A percentile compares a stretch with the other conserved stretches of the same genome.
phyloP scores from a whole-genome alignment of 2,797 vertebrate species.

The Nannoperca obscura region DNA sequence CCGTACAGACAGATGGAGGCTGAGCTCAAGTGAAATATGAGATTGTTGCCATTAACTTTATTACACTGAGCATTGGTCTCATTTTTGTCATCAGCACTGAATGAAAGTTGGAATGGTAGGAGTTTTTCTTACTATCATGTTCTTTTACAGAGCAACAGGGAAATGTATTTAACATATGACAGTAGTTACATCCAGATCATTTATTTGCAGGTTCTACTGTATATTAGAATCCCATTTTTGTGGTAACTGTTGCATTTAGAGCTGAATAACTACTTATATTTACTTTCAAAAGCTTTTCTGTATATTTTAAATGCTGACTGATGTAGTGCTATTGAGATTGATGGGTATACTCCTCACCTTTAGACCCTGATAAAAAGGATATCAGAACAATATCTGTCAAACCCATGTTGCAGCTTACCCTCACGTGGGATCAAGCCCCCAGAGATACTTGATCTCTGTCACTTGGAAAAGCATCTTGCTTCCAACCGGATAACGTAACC shows the following conservation, averaged over 20 bases:
- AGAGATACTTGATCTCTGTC: not conserved
- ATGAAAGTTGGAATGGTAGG: not conserved
- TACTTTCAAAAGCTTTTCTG: not conserved
- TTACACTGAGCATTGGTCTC: conserved; percentile 19
- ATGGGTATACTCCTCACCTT: not conserved
- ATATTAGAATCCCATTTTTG: not conserved
- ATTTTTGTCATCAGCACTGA: conserved; percentile 9
- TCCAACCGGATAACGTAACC: not conserved
- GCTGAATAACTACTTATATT: not conserved
- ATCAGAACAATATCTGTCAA: not conserved
- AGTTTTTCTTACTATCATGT: not conserved
- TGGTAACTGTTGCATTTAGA: not conserved
- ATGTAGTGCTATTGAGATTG: not conserved
- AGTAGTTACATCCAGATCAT: not conserved
- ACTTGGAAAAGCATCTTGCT: not conserved
- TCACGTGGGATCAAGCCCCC: not conserved
- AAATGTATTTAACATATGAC: not conserved
- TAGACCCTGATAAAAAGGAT: not conserved
- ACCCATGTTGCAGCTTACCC: not conserved
- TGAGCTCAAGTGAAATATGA: conserved; percentile 46
- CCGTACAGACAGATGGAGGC: conserved; percentile 40
- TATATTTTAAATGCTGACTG: not conserved
- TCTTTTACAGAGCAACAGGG: not conserved
- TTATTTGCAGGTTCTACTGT: not conserved
- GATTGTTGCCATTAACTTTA: conserved; percentile 43